Percentiles rank a stretch among this genome's conserved stretches.
Conservation (phyloP, 2,888 invertebrate species). For the Incurvaria masculella region DNA sequence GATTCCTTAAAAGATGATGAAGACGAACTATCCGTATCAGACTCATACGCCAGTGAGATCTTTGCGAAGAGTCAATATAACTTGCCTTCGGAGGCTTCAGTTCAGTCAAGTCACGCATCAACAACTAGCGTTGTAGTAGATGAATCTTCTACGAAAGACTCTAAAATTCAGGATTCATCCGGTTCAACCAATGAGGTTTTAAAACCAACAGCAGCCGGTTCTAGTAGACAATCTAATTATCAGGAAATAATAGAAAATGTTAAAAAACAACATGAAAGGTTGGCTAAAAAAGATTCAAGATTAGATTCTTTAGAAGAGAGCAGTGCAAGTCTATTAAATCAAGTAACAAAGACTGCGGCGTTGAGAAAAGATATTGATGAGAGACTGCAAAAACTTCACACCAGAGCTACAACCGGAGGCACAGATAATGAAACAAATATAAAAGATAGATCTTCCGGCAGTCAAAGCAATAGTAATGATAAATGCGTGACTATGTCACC, state of each 20-base stretch:
- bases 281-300: conserved; percentile 26
- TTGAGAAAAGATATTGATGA: neutral
- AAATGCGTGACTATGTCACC: too few relatives aligned
- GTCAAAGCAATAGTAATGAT: too few relatives aligned
- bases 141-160: too few relatives aligned
- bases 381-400: neutral
- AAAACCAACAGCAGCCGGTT: too few relatives aligned
- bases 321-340: conserved; percentile 20
- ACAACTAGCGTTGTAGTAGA: too few relatives aligned
- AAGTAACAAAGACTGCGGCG: conserved; percentile 11
- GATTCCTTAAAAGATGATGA: conserved; percentile 5
- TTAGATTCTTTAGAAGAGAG: conserved; percentile 25
- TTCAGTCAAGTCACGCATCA: too few relatives aligned
- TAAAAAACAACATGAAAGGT: conserved; percentile 23
- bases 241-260: conserved; percentile 27
- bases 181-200: too few relatives aligned
- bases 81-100: conserved; percentile 46
- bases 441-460: too few relatives aligned
- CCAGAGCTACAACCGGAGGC: too few relatives aligned
- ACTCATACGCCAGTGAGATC: conserved; percentile 30
- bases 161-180: too few relatives aligned
- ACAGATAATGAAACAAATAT: too few relatives aligned
- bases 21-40: conserved; percentile 20
- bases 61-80: conserved; percentile 25
- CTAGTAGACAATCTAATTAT: too few relatives aligned